Evolutionary conservation across 2,888 invertebrate species (phyloP), one percentile per base, ranked within the genome.

Genomic region (Antitype chi): DNA sequence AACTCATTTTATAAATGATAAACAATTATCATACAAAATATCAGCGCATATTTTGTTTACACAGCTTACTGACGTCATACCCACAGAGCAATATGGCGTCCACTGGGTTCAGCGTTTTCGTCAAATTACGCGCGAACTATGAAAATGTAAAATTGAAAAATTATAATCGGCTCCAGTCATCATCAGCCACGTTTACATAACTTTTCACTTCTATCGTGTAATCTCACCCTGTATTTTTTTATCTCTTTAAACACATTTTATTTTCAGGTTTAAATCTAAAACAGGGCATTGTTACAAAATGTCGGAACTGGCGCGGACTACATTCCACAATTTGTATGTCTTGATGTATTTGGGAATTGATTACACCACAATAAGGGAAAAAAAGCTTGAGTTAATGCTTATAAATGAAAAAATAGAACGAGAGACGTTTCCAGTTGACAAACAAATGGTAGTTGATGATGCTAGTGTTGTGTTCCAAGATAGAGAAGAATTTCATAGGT

Each of bases 291-390:
- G 96, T 78, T 96, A 93, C 78, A 96, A 92, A 82, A 85, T 97
- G 23, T 91, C 94, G 8, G 93, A 94, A 17, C 47, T 86, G 28
- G 93, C 93, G 1, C 90, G 92, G 11, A 89, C 64, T 4, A 92
- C 94, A 2, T 86, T 97, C 4, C 85, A 94, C 73, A 93, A 93
- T 62, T 87, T 97, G 28, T 93, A 97, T 81, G 78, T 94, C 7
- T 88, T 97, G 2, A 96, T 95, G 94, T 97, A 96, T 82, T 90
- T 97, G 8, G 97, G 97, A 4, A 94, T 95, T 17, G 91, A 95
- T 80, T 94, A 92, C 60, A 91, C 85, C 23, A 82, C 93, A 1
- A 93, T 97, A 67, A 91, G 94, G 72, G 96, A 97, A 0, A 95
- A 94, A 72, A 93, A 89, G 38, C 87, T 97, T 23, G 96, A 97